phyloP scores from a whole-genome alignment of 2,797 vertebrate genomes.

The Perodicticus potto region DNA sequence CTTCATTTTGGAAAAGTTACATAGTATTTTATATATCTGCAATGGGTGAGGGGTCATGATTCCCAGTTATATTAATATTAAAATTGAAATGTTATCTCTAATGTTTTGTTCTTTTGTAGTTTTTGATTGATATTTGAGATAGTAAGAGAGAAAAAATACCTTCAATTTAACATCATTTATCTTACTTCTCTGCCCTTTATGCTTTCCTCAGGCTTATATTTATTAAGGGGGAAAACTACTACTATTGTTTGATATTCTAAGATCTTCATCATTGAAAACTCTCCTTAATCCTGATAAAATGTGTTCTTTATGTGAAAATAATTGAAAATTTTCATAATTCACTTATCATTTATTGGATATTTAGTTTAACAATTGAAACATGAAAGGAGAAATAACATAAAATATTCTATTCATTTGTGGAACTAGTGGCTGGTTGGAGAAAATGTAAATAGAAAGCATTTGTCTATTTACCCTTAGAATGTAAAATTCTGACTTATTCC shows the following conservation, averaged over 20 bases:
- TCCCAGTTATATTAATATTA: too few relatives aligned
- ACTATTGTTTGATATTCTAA: neutral
- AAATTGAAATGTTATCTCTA: neutral
- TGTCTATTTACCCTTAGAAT: neutral
- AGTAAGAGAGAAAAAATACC: neutral
- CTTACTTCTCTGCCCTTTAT: neutral
- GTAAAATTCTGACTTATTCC: neutral
- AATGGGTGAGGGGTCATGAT: neutral
- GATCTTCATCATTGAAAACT: neutral
- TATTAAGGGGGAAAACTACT: neutral
- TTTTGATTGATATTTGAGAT: neutral
- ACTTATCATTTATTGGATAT: neutral
- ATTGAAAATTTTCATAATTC: neutral
- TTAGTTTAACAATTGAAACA: neutral
- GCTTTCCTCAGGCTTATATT: neutral
- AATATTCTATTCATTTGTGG: neutral
- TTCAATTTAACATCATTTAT: neutral
- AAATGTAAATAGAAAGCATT: neutral
- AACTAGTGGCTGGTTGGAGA: neutral
- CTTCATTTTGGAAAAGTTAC: neutral
- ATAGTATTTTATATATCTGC: neutral
- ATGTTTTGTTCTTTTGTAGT: neutral
- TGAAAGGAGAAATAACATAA: neutral
- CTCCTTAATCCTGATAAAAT: neutral
- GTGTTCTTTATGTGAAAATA: neutral